Percentiles rank a stretch among this genome's conserved stretches.
Evolutionary conservation across 2,888 invertebrate genomes (phyloP).

Genomic region (Megastigmus dorsalis): DNA sequence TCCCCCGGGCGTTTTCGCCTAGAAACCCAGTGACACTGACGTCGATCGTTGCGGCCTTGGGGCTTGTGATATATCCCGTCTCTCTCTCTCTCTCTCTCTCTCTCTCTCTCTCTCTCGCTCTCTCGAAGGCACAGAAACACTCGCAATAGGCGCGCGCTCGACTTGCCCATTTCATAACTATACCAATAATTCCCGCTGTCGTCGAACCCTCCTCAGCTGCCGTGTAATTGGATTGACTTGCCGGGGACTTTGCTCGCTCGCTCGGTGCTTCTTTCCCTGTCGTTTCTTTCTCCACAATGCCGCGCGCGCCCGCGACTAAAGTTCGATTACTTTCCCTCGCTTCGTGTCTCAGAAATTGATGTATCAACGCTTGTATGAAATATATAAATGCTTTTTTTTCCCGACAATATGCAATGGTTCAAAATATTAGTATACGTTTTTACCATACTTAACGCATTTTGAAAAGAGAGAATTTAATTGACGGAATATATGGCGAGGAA

Average conservation of each 20-base stretch:
- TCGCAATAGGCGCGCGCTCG: too few relatives aligned
- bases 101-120: too few relatives aligned
- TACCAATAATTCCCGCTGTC: conserved; percentile 29
- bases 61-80: conserved; percentile 50
- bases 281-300: conserved; percentile 29
- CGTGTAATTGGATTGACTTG: conserved; percentile 45
- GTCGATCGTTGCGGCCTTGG: conserved; percentile 55
- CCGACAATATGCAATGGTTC: background rate
- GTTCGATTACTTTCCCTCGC: conserved; percentile 33
- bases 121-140: too few relatives aligned
- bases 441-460: too few relatives aligned
- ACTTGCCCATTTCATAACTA: conserved; percentile 36
- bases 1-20: conserved; percentile 64
- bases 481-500: too few relatives aligned
- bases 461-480: too few relatives aligned
- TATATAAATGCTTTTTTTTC: conserved; percentile 6
- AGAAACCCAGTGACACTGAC: conserved; percentile 69
- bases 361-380: too few relatives aligned
- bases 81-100: too few relatives aligned
- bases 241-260: conserved; percentile 7
- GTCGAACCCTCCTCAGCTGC: conserved; percentile 20
- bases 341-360: background rate
- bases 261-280: conserved; percentile 11
- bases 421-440: too few relatives aligned
- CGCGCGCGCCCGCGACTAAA: background rate